These are phyloP conservation scores for Channa striata DNA, from an alignment of 2,797 vertebrate species.

Conservation along the genomic window DNA sequence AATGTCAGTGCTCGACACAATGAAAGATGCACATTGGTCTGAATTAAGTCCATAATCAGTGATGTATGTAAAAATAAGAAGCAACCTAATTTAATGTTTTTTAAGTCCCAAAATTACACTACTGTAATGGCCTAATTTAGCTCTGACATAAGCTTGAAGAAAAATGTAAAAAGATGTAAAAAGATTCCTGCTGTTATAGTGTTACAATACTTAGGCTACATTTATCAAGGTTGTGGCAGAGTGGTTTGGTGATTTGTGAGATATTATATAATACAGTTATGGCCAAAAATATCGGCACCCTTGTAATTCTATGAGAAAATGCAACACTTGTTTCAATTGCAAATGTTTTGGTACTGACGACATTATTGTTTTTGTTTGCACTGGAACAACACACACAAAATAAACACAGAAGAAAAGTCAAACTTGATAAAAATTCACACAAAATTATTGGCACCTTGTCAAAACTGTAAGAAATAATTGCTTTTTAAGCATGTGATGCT, in stretches of 20 bases:
- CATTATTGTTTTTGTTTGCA: too few relatives aligned
- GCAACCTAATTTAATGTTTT: not conserved
- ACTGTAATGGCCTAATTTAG: not conserved
- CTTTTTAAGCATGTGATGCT: too few relatives aligned
- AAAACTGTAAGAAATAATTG: too few relatives aligned
- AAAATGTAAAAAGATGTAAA: not conserved
- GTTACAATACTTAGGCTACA: not conserved
- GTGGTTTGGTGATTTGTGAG: slow-evolving; percentile 18
- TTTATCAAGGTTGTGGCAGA: slow-evolving; percentile 12
- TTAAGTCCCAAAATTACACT: not conserved
- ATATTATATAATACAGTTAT: too few relatives aligned
- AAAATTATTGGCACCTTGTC: too few relatives aligned
- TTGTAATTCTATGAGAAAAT: too few relatives aligned
- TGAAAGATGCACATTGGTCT: slow-evolving; percentile 4
- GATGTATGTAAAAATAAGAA: not conserved
- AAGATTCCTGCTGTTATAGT: slow-evolving; percentile 8
- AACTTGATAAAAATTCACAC: too few relatives aligned
- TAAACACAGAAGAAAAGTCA: too few relatives aligned
- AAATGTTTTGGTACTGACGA: too few relatives aligned
- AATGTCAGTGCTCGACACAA: not conserved
- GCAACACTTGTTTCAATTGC: too few relatives aligned
- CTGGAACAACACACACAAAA: too few relatives aligned
- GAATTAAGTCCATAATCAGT: slow-evolving; percentile 8
- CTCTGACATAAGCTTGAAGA: not conserved
- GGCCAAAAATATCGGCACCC: too few relatives aligned